A percentile compares a stretch with the other conserved stretches of the same genome.
Evolutionary conservation across 2,888 invertebrate species (phyloP).

Genomic region (Temnothorax rugatulus): DNA sequence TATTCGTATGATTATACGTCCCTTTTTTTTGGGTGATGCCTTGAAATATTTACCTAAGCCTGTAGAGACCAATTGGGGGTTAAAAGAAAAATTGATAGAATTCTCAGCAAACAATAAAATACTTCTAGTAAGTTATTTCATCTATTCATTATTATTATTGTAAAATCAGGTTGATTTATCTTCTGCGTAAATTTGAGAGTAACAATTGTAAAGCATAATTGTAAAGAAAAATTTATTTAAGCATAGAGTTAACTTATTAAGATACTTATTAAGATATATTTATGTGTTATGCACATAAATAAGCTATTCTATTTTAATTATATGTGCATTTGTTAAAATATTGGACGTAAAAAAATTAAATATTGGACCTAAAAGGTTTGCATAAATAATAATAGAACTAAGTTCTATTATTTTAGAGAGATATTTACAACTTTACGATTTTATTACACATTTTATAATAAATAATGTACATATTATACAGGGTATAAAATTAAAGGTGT

Average conservation of each 20-base stretch:
- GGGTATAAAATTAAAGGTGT: no score
- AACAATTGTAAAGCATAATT: background rate
- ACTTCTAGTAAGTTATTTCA: conserved; percentile 33
- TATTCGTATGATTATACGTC: conserved; percentile 64
- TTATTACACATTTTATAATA: no score
- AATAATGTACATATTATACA: no score
- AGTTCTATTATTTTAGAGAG: no score
- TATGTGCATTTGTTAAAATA: background rate
- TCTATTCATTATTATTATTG: background rate
- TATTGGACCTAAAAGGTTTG: background rate
- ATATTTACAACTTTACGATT: background rate
- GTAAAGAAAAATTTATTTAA: background rate
- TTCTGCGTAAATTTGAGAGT: background rate
- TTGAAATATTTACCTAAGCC: conserved; percentile 34
- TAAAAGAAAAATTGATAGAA: conserved; percentile 5
- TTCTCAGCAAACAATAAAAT: background rate
- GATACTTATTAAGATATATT: background rate
- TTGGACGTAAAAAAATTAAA: background rate
- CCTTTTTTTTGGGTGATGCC: conserved; percentile 70
- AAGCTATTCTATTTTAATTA: background rate
- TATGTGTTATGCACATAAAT: background rate
- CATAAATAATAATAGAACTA: background rate
- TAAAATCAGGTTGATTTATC: background rate
- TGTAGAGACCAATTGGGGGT: background rate
- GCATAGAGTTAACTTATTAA: background rate